phyloP scores from a whole-genome alignment of 2,888 invertebrate species.

The Habroteleia sp. region DNA sequence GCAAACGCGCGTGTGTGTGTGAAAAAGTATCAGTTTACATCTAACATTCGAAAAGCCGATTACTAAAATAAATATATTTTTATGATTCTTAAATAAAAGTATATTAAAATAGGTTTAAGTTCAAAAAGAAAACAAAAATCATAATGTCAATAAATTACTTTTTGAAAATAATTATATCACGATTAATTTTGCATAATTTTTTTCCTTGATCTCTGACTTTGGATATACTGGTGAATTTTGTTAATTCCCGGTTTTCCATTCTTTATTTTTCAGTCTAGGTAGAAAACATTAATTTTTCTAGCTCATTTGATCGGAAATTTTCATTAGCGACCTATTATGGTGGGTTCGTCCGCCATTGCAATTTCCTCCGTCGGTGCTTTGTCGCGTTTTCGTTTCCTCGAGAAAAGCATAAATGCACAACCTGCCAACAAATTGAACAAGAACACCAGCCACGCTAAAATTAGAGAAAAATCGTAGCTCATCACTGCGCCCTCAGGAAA shows the following conservation, averaged over 20 bases:
- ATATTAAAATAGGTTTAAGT: no score
- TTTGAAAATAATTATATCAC: no score
- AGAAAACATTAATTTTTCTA: constrained; percentile 21
- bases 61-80: no score
- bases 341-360: constrained; percentile 92
- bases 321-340: constrained; percentile 84
- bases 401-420: constrained; percentile 89
- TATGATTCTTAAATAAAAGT: no score
- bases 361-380: constrained; percentile 91
- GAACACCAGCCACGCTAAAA: constrained; percentile 90
- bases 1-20: no score
- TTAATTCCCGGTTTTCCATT: neutral
- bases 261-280: constrained; percentile 9
- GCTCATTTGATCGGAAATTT: constrained; percentile 37
- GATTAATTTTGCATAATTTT: no score
- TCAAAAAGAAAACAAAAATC: no score
- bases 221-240: no score
- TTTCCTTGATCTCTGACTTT: no score
- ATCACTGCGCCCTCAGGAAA: constrained; percentile 86
- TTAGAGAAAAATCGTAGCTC: constrained; percentile 88
- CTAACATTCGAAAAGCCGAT: no score
- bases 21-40: no score
- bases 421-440: constrained; percentile 86
- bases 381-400: constrained; percentile 91
- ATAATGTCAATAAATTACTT: no score